Evolutionary conservation across 2,797 vertebrate genomes (phyloP).

Genomic region (Babyrousa celebensis): DNA sequence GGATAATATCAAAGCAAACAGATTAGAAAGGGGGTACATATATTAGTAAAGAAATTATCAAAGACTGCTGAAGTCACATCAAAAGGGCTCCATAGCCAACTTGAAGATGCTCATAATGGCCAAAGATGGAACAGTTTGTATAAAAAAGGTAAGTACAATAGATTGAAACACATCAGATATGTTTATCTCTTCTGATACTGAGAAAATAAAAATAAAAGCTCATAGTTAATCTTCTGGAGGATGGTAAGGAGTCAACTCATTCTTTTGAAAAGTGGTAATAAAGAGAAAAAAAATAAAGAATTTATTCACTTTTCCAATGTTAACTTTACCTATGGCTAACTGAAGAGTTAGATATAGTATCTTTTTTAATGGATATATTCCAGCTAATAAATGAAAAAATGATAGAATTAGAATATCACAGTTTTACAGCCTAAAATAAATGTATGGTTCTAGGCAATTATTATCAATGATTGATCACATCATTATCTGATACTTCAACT

Average conservation of each 20-base stretch:
- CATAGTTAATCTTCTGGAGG: background rate
- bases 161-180: background rate
- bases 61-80: constrained; percentile 6
- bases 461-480: constrained; percentile 24
- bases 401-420: constrained; percentile 60
- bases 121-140: background rate
- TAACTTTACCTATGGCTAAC: constrained; percentile 39
- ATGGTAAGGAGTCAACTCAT: background rate
- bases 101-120: background rate
- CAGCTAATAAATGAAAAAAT: constrained; percentile 59
- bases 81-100: constrained; percentile 17
- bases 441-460: constrained; percentile 3
- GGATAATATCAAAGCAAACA: constrained; percentile 53
- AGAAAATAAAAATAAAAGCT: constrained; percentile 48
- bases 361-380: background rate
- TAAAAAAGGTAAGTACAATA: constrained; percentile 36
- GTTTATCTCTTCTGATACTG: constrained; percentile 10
- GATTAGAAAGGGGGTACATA: constrained; percentile 1
- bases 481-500: constrained; percentile 43
- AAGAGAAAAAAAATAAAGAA: constrained; percentile 14
- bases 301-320: constrained; percentile 27
- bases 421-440: constrained; percentile 40
- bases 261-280: constrained; percentile 60
- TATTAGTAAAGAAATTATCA: constrained; percentile 44
- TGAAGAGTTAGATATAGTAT: constrained; percentile 1